Percentiles rank a stretch among this genome's conserved stretches.
These are phyloP conservation scores for Anhinga anhinga DNA, from an alignment of 2,113 vertebrate species.

Conservation along the genomic window DNA sequence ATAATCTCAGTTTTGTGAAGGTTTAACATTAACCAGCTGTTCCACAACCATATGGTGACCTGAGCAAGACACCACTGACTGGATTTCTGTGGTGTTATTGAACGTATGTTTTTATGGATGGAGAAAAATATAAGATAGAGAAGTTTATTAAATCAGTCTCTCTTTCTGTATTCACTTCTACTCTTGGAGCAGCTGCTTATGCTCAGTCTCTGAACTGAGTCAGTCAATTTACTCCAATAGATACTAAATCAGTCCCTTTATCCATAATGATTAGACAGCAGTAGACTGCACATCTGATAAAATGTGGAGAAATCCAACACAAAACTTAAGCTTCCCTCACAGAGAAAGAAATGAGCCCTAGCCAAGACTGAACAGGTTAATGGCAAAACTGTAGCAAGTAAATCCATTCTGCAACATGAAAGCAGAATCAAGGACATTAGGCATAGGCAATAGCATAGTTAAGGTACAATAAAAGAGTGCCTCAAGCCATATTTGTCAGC, in stretches of 20 bases:
- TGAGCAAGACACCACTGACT: not conserved
- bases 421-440: constrained; percentile 20
- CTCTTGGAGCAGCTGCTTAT: not conserved
- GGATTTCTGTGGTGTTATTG: not conserved
- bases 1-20: not conserved
- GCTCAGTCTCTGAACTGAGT: not conserved
- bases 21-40: constrained; percentile 32
- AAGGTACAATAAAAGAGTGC: constrained; percentile 24
- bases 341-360: not conserved
- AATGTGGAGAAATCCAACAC: not conserved
- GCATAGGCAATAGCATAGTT: not conserved
- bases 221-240: not conserved
- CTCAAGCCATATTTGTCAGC: constrained; percentile 36
- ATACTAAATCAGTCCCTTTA: constrained; percentile 5
- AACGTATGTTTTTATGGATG: not conserved
- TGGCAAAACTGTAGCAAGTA: not conserved
- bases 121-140: not conserved
- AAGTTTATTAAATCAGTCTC: not conserved
- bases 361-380: constrained; percentile 8
- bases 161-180: not conserved
- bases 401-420: not conserved
- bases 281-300: not conserved
- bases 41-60: constrained; percentile 10
- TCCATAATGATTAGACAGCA: not conserved
- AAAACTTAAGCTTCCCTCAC: not conserved